Conservation (phyloP, 2,797 vertebrate species). For the Lepus oiostolus region DNA sequence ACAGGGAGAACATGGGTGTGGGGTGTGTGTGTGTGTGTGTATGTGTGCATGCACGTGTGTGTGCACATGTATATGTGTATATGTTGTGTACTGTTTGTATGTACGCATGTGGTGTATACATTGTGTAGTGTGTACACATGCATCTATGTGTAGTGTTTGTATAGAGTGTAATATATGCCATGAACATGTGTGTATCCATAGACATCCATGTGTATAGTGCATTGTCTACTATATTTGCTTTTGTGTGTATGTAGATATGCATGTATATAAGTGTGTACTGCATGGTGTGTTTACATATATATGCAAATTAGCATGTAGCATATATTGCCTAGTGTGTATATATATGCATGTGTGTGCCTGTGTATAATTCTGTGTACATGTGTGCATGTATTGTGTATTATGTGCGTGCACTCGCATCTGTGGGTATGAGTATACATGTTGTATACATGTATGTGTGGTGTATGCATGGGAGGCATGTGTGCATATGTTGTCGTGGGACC, state of each 20-base stretch:
- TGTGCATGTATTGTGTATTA: not conserved
- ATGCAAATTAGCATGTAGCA: not conserved
- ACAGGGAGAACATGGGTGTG: not conserved
- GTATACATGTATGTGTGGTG: not conserved
- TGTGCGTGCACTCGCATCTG: not conserved
- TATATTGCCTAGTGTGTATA: not conserved
- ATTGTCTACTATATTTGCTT: too few species aligned
- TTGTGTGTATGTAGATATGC: not conserved
- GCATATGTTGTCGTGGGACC: not conserved
- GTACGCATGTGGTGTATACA: not conserved
- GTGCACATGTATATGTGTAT: not conserved
- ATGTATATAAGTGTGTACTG: not conserved
- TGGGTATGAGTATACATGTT: not conserved
- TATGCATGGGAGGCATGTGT: not conserved
- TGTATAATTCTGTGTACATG: not conserved
- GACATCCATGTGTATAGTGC: too few species aligned
- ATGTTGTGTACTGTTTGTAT: not conserved
- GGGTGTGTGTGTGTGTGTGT: not conserved
- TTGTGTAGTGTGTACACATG: not conserved
- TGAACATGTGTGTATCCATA: not conserved
- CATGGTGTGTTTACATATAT: not conserved
- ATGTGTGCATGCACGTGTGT: not conserved
- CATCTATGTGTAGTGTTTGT: not conserved
- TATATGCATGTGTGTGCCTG: not conserved
- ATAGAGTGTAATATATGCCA: not conserved